Evolutionary conservation across 2,113 vertebrate species (phyloP).

Genomic region (Hyperopisus bebe): DNA sequence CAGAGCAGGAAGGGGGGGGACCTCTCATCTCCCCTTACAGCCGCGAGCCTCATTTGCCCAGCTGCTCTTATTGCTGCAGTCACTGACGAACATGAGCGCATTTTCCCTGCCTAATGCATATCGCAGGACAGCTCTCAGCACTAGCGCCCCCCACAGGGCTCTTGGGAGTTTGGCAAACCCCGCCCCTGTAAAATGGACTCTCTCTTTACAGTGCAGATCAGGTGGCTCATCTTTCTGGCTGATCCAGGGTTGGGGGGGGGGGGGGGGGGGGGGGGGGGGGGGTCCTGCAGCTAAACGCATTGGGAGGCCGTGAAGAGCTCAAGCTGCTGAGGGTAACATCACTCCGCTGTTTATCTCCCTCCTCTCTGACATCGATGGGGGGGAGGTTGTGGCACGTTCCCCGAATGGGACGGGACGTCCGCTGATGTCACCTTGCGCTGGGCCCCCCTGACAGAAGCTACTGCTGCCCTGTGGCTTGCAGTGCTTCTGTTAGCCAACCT

Average conservation of each 20-base stretch:
- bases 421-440: neutral
- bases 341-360: neutral
- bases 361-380: neutral
- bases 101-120: neutral
- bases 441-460: neutral
- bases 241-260: neutral
- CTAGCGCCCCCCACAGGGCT: neutral
- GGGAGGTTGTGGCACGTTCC: neutral
- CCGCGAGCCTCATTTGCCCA: neutral
- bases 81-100: neutral
- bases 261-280: neutral
- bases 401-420: neutral
- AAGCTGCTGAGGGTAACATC: neutral
- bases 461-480: neutral
- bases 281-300: neutral
- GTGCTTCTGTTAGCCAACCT: neutral
- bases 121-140: neutral
- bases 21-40: too few species aligned
- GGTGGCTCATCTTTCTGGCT: conserved; percentile 7
- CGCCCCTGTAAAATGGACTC: neutral
- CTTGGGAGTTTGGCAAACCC: neutral
- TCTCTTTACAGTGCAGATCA: neutral
- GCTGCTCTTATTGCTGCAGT: neutral
- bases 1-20: neutral
- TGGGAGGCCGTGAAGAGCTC: neutral